phyloP scores from a whole-genome alignment of 2,113 vertebrate genomes.

The Nannobrachium achirus region DNA sequence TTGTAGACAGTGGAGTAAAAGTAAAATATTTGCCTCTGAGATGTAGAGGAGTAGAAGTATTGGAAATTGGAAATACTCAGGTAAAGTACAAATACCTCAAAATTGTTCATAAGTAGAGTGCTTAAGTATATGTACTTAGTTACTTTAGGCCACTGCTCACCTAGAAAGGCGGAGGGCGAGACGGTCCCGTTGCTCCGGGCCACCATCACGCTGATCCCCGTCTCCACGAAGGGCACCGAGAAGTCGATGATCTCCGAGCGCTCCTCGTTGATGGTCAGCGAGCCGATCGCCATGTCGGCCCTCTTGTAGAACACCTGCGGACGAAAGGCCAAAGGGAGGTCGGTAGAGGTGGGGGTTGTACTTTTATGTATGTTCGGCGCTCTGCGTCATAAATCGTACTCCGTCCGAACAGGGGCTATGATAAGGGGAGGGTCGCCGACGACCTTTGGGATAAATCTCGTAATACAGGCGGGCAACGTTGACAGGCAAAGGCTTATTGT shows the following conservation, averaged over 20 bases:
- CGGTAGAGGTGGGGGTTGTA: too few species aligned
- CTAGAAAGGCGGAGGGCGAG: conserved; percentile 95
- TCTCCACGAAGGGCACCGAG: conserved; percentile 98
- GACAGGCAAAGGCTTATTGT: conserved; percentile 1
- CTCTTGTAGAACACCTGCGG: conserved; percentile 93
- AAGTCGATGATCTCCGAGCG: conserved; percentile 97
- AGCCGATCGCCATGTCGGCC: conserved; percentile 98
- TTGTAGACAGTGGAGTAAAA: too few species aligned
- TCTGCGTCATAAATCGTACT: conserved; percentile 3
- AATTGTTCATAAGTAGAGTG: too few species aligned
- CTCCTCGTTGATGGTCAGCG: conserved; percentile 97
- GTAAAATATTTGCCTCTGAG: too few species aligned
- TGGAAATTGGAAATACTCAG: too few species aligned
- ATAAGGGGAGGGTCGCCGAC: conserved; percentile 1
- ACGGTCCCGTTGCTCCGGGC: conserved; percentile 96
- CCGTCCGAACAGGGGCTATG: too few species aligned
- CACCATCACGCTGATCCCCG: conserved; percentile 98
- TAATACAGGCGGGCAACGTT: conserved; percentile 14
- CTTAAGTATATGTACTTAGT: too few species aligned
- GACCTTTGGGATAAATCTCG: conserved; percentile 51
- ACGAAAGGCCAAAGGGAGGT: not conserved
- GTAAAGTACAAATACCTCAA: too few species aligned
- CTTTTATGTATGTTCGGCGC: too few species aligned
- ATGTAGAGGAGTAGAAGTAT: too few species aligned
- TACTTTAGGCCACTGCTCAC: conserved; percentile 82